Evolutionary conservation across 2,888 invertebrate genomes (phyloP), one percentile per base, ranked within the genome.

Genomic region (Strigamia crassipes): DNA sequence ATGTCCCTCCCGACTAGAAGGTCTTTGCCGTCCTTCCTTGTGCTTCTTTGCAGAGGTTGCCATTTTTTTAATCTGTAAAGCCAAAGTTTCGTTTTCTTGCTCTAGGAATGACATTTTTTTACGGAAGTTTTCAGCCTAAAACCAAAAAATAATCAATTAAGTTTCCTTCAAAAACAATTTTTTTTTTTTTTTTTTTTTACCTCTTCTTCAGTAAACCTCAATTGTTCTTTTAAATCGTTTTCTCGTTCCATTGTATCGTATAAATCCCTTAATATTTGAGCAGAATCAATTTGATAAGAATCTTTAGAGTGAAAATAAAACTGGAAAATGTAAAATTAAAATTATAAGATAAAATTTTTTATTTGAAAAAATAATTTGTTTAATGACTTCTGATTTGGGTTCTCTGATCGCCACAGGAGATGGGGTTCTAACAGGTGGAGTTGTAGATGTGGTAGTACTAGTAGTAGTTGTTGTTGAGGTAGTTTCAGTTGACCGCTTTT

Each of bases 1-100:
- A n/a, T 34, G 42, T n/a, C 66, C 56, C 78, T 80, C 77, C 12
- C 83, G 18, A 41, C 79, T 61, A 0, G 66, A 27, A 12, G 78
- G 21, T 27, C 82, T 85, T 38, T 38, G 38, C 85, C 73, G 86
- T 84, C 27, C 84, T 73, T 81, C 79, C n/a, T 81, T 81, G 84
- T 86, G 85, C 92, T 92, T 92, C 92, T 82, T 66, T 90, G 93
- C 92, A 90, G 93, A 92, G 89, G 93, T 92, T 90, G 96, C 95
- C 93, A 97, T 94, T 92, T 96, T 96, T 92, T 96, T 95, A 90
- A 97, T 92, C 92, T 97, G 97, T 90, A 95, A 92, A 89, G 95
- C 93, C 89, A 97, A 91, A 86, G 95, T 95, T 89, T 98, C 97
- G 91, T 97, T 97, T 91, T 98, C 97, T 89, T 96, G 96, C 90